These are phyloP conservation scores for Progne subis DNA, from an alignment of 2,113 vertebrate genomes.

Conservation along the genomic window DNA sequence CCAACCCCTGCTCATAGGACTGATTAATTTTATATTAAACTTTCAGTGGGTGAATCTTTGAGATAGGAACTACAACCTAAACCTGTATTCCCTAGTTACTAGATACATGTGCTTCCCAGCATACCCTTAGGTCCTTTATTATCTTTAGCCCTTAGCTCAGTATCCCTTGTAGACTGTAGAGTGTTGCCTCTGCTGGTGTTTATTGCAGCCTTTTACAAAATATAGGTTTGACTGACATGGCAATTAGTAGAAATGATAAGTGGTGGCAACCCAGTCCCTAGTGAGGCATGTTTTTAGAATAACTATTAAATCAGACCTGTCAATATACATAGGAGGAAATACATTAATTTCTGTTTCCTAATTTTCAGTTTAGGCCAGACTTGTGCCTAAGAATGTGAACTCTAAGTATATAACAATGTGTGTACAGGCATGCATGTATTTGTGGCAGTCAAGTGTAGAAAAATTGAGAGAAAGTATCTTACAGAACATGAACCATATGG, in stretches of 20 bases:
- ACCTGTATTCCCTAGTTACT: neutral
- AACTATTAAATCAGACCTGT: conserved; percentile 10
- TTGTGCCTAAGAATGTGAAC: neutral
- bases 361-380: neutral
- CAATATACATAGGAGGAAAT: neutral
- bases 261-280: neutral
- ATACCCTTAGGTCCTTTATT: neutral
- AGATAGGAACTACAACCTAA: neutral
- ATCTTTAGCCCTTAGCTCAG: neutral
- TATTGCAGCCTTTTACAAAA: neutral
- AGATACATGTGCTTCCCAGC: neutral
- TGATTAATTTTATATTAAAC: neutral
- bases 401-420: neutral
- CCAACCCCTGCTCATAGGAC: neutral
- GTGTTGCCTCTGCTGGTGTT: neutral
- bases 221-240: neutral
- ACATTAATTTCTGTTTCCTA: conserved; percentile 22
- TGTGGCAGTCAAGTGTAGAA: neutral
- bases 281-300: neutral
- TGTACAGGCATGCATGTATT: neutral
- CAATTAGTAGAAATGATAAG: neutral
- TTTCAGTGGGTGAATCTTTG: neutral
- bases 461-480: neutral
- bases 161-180: neutral
- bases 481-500: neutral